Base-by-base conservation (phyloP, 2,888 invertebrate species). In the Tachina grossa region DNA sequence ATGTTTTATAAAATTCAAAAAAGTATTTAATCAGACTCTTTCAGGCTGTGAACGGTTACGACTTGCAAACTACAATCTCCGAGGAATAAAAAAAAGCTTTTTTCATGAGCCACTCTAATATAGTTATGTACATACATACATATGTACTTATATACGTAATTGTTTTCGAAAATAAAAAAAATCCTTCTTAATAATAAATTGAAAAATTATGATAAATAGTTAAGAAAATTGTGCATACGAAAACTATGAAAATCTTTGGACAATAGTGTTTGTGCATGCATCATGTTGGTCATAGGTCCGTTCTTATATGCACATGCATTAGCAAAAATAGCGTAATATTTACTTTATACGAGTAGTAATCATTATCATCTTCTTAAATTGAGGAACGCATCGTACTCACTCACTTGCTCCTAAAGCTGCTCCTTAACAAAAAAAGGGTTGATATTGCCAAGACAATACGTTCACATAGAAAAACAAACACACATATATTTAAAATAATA, bases 161-260 rank as follows among this genome's bases (percentile, higher is more conserved):
- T 49, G 77, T 84, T 72, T 74, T 81, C 68, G 47, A 57, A 71
- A 81, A 82, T 82, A 66, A 55, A 59, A 76, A 47, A 55, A 43
- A 31, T 6, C 2, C 11, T 45, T 19, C 43, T 63, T 68, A 45
- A 89, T 89, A 88, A 89, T 90, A 91, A 92, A 92, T 92, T 92
- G 92, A 91, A 92, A 92, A 92, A 92, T 92, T 92, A 92, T 92
- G 91, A 91, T 92, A 92, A 92, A 91, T 91, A 91, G 91, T 87
- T 53, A 47, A 0, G 45, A 39, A 66, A 90, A 77, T 41, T 53
- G 14, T 47, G 11, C 80, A 72, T 77, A 61, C 53, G 74, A 59
- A 39, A 76, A 77, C 19, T 41, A n/a, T n/a, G n/a, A n/a, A 49
- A 75, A 68, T 61, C 71, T 80, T 75, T 57, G 66, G 80, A 81